Conservation (phyloP, 2,888 invertebrate species). For the Stratiomys singularior region DNA sequence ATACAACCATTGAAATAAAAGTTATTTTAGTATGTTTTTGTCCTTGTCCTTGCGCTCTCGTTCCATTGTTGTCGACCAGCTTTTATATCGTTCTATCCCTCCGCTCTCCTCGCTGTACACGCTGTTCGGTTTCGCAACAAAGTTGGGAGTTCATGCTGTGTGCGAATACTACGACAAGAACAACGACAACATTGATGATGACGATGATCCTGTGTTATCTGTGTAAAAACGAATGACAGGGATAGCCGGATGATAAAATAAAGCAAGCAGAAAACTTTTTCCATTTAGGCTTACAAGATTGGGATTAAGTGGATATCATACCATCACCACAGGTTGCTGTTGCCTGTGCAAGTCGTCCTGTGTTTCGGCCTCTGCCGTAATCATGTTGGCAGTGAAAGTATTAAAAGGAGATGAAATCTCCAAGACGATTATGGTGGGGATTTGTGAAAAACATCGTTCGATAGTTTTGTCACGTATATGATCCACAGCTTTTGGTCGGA, state of each 20-base stretch:
- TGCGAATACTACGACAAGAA: background rate
- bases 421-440: constrained; percentile 11
- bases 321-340: constrained; percentile 26
- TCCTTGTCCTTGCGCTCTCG: background rate
- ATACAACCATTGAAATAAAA: constrained; percentile 43
- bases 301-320: constrained; percentile 44
- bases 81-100: too few relatives aligned
- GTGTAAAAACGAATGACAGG: constrained; percentile 5
- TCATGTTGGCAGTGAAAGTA: constrained; percentile 33
- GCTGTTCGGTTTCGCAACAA: too few relatives aligned
- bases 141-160: background rate
- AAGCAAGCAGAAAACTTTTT: constrained; percentile 38
- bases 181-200: background rate
- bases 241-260: background rate
- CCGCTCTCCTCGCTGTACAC: too few relatives aligned
- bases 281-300: constrained; percentile 46
- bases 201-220: background rate
- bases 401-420: constrained; percentile 28
- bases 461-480: constrained; percentile 34
- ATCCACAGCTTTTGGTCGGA: background rate
- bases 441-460: constrained; percentile 22
- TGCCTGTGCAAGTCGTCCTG: background rate
- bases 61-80: background rate
- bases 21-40: constrained; percentile 2
- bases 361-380: constrained; percentile 20